Evolutionary conservation across 2,113 vertebrate species (phyloP), one percentile per base, ranked within the genome.

Genomic region (Alectura lathami): DNA sequence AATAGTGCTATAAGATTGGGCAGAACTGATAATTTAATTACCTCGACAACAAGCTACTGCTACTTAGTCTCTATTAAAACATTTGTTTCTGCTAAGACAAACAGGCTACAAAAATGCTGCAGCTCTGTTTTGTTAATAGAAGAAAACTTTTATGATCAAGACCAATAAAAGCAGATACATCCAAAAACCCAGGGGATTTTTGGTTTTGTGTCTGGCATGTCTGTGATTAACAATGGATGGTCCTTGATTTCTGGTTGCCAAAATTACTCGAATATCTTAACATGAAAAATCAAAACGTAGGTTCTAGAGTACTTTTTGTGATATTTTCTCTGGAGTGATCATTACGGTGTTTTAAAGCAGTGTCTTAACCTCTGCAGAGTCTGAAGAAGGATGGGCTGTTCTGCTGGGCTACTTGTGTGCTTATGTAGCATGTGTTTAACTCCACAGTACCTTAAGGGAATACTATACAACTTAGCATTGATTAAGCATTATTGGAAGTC

Each of bases 1-100:
- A 89, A 40, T 69, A 45, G 57, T 68, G 62, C 5, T 83, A 7
- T 83, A 27, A 40, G 54, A 43, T 45, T 54, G 42, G 67, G 63
- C 43, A 69, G 89, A 93, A 21, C 42, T 89, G 50, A 21, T 86
- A 63, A 59, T 94, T 91, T 92, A 22, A 34, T 79, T 86, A 62
- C 86, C 38, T 66, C 36, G 53, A 50, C 54, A 91, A 64, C 63
- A 51, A 57, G 34, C 27, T 90, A 4, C 45, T 82, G 48, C 32
- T 77, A 17, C 56, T 83, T 82, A n/a, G 30, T 86, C 24, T 9
- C 20, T 87, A 8, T 77, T 63, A 94, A 94, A 62, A 47, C 11
- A n/a, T 67, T 77, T 89, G 5, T 36, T 76, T 79, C 68, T 83
- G 20, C 11, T 74, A 30, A 74, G 17, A 80, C 5, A 53, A 83